Base-by-base conservation (phyloP, 2,113 vertebrate species). In the Embiotoca jacksoni region DNA sequence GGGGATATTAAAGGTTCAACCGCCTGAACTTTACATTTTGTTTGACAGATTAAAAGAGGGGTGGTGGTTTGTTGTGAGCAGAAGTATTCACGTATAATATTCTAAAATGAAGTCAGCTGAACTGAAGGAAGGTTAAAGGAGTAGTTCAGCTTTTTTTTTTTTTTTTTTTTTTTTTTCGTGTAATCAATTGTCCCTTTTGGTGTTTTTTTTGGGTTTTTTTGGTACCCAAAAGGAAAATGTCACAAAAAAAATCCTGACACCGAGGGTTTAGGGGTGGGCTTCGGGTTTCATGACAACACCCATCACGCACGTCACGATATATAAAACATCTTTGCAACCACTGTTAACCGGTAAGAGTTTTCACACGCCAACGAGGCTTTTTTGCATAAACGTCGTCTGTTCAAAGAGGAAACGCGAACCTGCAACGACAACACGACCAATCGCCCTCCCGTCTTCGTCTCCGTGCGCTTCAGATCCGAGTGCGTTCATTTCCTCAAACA, bases 281-380 rank as follows among this genome's bases (percentile, higher is more conserved):
- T 23, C 23, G 23, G 23, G 23, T 23, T 66, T 55, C 7, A 80
- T 55, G 73, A 90, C 82, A 65, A 88, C 66, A 89, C 13, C 80
- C 75, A 83, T 46, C 78, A 91, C 76, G 70, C 50, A 73, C 72
- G 37, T 60, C 80, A 91, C 90, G 49, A 93, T 83, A 93, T 83
- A 90, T 75, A 76, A 82, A 89, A 90, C 75, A 77, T 54, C 57
- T 85, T 60, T 82, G 44, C 39, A 50, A 64, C 57, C 63, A 80
- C 46, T 32, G 57, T 39, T 5, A 84, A 68, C 80, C 13, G 41
- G 46, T 32, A 72, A n/a, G 75, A n/a, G 75, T 53, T 84, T 56
- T 54, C 53, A 75, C n/a, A 88, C 72, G 82, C 56, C 52, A 5
- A 58, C 23, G 23, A 23, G 23, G 23, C 23, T 23, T 77, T 77